Percentiles rank a stretch among this genome's conserved stretches.
phyloP scores from a whole-genome alignment of 1,140 invertebrate species.

The Drosophila mojavensis region DNA sequence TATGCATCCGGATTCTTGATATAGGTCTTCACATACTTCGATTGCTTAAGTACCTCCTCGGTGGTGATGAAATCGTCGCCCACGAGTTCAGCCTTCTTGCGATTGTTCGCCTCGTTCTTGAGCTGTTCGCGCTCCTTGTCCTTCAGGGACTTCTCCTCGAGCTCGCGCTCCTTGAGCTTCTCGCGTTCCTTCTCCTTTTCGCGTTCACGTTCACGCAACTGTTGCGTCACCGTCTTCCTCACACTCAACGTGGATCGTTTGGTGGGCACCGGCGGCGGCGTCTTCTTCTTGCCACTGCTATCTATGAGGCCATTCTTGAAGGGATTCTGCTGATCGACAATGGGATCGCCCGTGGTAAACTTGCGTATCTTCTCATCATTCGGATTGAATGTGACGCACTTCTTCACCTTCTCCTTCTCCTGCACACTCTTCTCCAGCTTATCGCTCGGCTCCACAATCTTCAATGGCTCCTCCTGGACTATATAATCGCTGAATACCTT shows the following conservation, averaged over 20 bases:
- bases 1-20: slow-evolving; percentile 83
- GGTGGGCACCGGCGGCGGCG: slow-evolving; percentile 65
- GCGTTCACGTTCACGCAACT: slow-evolving; percentile 65
- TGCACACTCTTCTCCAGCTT: background rate
- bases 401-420: slow-evolving; percentile 56
- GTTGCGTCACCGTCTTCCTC: slow-evolving; percentile 71
- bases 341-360: slow-evolving; percentile 76
- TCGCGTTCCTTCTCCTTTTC: slow-evolving; percentile 61
- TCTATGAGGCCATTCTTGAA: slow-evolving; percentile 62
- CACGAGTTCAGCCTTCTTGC: slow-evolving; percentile 23
- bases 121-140: slow-evolving; percentile 48
- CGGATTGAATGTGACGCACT: slow-evolving; percentile 76
- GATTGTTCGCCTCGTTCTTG: slow-evolving; percentile 63
- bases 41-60: slow-evolving; percentile 83
- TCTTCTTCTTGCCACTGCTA: slow-evolving; percentile 51
- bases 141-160: slow-evolving; percentile 23
- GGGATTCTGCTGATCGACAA: slow-evolving; percentile 80
- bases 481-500: slow-evolving; percentile 24
- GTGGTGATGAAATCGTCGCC: slow-evolving; percentile 78
- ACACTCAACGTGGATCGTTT: slow-evolving; percentile 72
- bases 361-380: slow-evolving; percentile 77
- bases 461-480: slow-evolving; percentile 36
- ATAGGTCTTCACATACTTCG: slow-evolving; percentile 83
- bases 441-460: slow-evolving; percentile 45
- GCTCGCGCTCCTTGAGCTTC: slow-evolving; percentile 34